Evolutionary conservation across 2,113 vertebrate genomes (phyloP).

Genomic region (Entelurus aequoreus): DNA sequence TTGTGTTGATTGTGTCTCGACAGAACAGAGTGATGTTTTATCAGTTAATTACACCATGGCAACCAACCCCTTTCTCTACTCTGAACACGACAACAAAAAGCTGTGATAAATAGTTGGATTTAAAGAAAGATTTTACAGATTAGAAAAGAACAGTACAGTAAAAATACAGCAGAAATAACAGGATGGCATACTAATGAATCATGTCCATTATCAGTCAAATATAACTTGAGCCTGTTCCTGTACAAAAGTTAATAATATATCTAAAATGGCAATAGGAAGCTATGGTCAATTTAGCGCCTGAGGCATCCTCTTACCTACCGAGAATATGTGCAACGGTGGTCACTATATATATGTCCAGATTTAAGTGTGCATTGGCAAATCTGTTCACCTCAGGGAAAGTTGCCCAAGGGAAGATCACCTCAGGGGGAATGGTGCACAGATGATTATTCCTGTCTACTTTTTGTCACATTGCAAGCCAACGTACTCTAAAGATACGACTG

Average conservation of each 20-base stretch:
- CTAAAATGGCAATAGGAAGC: conserved; percentile 24
- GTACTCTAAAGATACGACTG: conserved; percentile 50
- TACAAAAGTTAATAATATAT: conserved; percentile 12
- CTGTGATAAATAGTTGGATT: conserved; percentile 38
- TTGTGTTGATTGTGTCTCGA: conserved; percentile 5
- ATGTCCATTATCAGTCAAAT: conserved; percentile 40
- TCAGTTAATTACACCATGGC: conserved; percentile 43
- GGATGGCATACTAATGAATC: conserved; percentile 32
- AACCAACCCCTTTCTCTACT: conserved; percentile 19
- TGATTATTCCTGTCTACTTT: conserved; percentile 53
- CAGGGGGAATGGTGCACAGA: conserved; percentile 22
- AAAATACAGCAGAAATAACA: conserved; percentile 12
- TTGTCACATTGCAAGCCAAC: conserved; percentile 47
- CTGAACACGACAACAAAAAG: conserved; percentile 34
- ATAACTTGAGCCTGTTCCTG: conserved; percentile 31
- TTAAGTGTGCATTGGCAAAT: conserved; percentile 48
- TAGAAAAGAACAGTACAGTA: background rate
- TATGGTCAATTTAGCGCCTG: conserved; percentile 2
- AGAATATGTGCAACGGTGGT: background rate
- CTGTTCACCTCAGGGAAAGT: conserved; percentile 46
- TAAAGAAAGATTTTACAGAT: conserved; percentile 47
- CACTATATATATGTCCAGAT: conserved; percentile 21
- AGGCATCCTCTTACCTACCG: background rate
- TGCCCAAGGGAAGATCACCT: conserved; percentile 50
- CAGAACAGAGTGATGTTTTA: conserved; percentile 14